Evolutionary conservation across 2,113 vertebrate species (phyloP).

Genomic region (Petrocephalus microphthalmus): DNA sequence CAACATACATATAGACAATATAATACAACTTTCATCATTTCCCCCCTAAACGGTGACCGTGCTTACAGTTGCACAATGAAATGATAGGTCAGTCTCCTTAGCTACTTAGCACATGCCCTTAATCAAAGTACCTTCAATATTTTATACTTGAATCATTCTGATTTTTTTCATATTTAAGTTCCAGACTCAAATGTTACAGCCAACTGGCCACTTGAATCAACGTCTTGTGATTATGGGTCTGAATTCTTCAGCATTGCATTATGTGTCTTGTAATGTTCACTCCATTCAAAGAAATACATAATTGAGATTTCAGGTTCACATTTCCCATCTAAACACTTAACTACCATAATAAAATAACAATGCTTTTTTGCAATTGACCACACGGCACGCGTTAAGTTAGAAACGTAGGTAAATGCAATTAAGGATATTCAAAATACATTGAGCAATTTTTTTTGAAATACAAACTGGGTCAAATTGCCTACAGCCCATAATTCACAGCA

Average conservation of each 20-base stretch:
- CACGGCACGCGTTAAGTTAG: background rate
- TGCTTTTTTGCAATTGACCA: background rate
- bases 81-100: background rate
- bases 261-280: background rate
- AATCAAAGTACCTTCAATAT: background rate
- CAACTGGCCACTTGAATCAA: background rate
- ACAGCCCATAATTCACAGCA: background rate
- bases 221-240: background rate
- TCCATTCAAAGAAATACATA: background rate
- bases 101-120: background rate
- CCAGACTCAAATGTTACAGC: background rate
- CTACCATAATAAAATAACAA: background rate
- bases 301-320: background rate
- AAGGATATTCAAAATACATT: slow-evolving; percentile 7
- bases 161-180: background rate
- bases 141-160: background rate
- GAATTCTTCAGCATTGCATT: background rate
- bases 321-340: background rate
- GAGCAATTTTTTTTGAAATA: background rate
- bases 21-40: background rate
- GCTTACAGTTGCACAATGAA: background rate
- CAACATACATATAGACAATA: no score
- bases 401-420: background rate
- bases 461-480: background rate
- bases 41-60: background rate